Evolutionary conservation across 2,797 vertebrate genomes (phyloP).

Genomic region (Macroramphosus scolopax): DNA sequence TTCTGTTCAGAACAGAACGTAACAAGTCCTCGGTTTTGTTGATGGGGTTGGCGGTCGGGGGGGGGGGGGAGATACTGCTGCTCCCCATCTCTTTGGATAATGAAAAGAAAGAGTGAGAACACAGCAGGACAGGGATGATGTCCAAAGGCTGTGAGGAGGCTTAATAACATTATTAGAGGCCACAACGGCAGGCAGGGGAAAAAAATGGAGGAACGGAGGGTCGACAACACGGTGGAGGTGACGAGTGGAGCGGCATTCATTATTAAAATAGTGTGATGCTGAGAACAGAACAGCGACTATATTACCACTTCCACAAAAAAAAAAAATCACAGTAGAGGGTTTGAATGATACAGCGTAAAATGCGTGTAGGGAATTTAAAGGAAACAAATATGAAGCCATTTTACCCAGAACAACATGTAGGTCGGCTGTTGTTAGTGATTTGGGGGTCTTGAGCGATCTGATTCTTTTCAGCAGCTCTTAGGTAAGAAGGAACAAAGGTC

Average conservation of each 20-base stretch:
- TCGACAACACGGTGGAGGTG: too few species aligned
- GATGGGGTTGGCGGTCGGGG: conserved; percentile 36
- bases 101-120: conserved; percentile 44
- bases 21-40: conserved; percentile 18
- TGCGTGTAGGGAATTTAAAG: conserved; percentile 14
- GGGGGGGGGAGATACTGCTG: conserved; percentile 31
- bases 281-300: conserved; percentile 20
- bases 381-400: too few species aligned
- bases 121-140: conserved; percentile 54
- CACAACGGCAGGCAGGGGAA: conserved; percentile 19
- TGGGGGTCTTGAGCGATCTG: too few species aligned
- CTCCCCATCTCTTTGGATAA: conserved; percentile 44
- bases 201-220: conserved; percentile 14
- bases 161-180: conserved; percentile 74
- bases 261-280: too few species aligned
- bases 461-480: too few species aligned
- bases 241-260: too few species aligned
- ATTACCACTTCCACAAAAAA: conserved; percentile 35
- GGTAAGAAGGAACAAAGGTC: too few species aligned
- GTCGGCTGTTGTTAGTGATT: too few species aligned
- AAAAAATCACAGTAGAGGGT: conserved; percentile 24
- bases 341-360: conserved; percentile 19
- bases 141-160: conserved; percentile 52
- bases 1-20: conserved; percentile 34
- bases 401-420: too few species aligned